phyloP scores from a whole-genome alignment of 2,797 vertebrate genomes.

The Mormyrops attenuatus region DNA sequence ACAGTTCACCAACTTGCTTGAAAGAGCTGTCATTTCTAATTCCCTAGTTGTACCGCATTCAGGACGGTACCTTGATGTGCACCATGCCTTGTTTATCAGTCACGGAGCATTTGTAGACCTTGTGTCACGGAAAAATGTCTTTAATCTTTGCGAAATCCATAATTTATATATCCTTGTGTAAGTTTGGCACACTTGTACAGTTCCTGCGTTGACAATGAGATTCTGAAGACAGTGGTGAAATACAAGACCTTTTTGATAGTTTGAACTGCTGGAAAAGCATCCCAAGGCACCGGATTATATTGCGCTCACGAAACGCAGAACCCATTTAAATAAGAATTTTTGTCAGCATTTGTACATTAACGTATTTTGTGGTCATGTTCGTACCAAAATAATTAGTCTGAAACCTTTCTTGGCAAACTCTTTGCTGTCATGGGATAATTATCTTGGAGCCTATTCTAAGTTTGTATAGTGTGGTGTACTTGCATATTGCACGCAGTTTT shows the following conservation, averaged over 20 bases:
- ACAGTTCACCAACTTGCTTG: background rate
- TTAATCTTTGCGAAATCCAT: background rate
- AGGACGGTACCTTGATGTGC: background rate
- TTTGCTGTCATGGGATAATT: background rate
- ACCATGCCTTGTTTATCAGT: conserved; percentile 9
- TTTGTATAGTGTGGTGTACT: background rate
- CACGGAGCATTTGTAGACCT: background rate
- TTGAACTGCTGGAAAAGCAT: background rate
- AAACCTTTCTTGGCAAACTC: background rate
- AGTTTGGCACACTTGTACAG: background rate
- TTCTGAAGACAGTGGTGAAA: background rate
- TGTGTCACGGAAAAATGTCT: background rate
- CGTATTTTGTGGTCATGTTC: background rate
- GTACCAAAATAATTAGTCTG: background rate
- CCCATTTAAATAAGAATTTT: background rate
- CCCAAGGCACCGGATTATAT: background rate
- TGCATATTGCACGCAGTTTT: conserved; percentile 4
- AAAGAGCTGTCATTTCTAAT: background rate
- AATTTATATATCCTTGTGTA: background rate
- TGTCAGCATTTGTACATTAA: background rate
- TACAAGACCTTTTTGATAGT: background rate
- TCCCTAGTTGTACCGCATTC: background rate
- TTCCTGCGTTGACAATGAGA: background rate
- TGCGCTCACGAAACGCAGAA: background rate
- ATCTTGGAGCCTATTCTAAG: background rate